Conservation (phyloP, 2,113 vertebrate species). For the Pedetes capensis region DNA sequence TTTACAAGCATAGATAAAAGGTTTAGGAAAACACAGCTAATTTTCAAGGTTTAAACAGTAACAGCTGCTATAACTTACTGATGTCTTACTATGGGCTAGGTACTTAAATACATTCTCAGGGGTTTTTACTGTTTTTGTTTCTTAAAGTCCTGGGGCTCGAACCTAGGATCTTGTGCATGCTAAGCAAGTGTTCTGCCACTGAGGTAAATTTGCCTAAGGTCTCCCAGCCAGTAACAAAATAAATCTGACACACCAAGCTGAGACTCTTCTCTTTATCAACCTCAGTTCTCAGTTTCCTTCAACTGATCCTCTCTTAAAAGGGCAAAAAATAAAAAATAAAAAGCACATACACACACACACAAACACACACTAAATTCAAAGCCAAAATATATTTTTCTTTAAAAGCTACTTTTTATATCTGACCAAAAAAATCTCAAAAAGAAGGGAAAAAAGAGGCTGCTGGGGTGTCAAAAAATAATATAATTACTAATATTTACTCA, state of each 20-base stretch:
- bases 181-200: too few relatives aligned
- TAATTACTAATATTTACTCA: background rate
- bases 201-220: background rate
- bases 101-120: constrained; percentile 13
- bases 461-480: background rate
- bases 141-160: too few relatives aligned
- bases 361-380: background rate
- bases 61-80: background rate
- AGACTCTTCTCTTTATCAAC: background rate
- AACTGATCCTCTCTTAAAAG: background rate
- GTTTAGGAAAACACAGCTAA: constrained; percentile 3
- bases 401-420: background rate
- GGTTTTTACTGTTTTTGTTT: too few relatives aligned
- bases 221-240: background rate
- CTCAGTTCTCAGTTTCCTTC: background rate
- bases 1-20: background rate
- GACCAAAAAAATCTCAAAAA: constrained; percentile 8
- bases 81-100: background rate
- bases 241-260: background rate
- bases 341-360: background rate
- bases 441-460: too few relatives aligned
- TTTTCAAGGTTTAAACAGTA: constrained; percentile 28
- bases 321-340: background rate
- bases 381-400: background rate
- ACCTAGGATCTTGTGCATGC: too few relatives aligned